phyloP scores from a whole-genome alignment of 1,140 invertebrate species.

The Pogonomyrmex californicus region DNA sequence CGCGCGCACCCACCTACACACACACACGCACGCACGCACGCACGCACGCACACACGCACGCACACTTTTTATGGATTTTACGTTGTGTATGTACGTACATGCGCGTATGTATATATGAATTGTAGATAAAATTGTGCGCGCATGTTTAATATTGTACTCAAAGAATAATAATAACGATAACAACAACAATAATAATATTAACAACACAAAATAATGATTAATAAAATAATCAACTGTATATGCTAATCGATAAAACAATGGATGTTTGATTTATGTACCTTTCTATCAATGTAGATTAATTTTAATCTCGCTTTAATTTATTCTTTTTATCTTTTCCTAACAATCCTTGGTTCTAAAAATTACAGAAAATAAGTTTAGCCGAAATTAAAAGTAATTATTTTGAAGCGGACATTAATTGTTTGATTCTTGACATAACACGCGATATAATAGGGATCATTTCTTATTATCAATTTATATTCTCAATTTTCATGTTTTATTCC shows the following conservation, averaged over 20 bases:
- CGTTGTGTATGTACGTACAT: neutral
- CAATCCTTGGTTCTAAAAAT: too few relatives aligned
- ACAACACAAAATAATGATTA: neutral
- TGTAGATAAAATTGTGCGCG: slow-evolving; percentile 1
- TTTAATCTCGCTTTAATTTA: too few relatives aligned
- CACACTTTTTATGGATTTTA: neutral
- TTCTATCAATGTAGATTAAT: too few relatives aligned
- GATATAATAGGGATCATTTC: neutral
- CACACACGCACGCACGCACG: neutral
- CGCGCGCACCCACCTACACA: too few relatives aligned
- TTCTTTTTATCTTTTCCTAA: too few relatives aligned
- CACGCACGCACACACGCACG: neutral
- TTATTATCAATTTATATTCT: neutral
- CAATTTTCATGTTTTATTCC: neutral
- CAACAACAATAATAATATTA: neutral
- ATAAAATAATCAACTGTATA: neutral
- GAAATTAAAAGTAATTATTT: too few relatives aligned
- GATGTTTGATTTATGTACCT: neutral
- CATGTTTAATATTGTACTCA: slow-evolving; percentile 24
- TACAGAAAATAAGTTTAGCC: too few relatives aligned
- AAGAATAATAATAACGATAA: slow-evolving; percentile 1
- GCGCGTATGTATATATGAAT: neutral
- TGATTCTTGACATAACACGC: neutral
- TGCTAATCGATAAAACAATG: neutral
- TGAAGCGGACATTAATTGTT: neutral